These are phyloP conservation scores for Epinephelus awoara DNA, from an alignment of 2,797 vertebrate genomes.

Conservation along the genomic window DNA sequence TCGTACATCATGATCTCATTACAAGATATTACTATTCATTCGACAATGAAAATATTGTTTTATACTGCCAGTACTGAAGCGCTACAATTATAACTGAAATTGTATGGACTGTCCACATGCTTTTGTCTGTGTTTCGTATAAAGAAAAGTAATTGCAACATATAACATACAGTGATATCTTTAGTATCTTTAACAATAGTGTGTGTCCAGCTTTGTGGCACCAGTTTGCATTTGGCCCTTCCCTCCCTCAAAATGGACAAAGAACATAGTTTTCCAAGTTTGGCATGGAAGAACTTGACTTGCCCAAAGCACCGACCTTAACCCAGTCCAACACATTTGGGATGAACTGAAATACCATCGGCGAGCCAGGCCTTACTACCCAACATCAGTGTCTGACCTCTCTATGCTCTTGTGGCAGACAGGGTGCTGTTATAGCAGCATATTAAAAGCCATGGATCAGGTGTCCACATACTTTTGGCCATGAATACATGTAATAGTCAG, in stretches of 20 bases:
- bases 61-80: not conserved
- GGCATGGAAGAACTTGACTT: constrained; percentile 15
- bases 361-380: not conserved
- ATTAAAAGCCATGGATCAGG: not conserved
- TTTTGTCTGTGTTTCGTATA: not conserved
- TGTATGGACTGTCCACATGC: not conserved
- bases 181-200: no score
- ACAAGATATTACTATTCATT: not conserved
- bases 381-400: not conserved
- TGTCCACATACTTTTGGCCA: not conserved
- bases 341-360: constrained; percentile 1
- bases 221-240: not conserved
- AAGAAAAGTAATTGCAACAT: not conserved
- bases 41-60: not conserved
- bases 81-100: not conserved
- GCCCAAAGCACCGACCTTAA: not conserved
- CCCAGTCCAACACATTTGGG: constrained; percentile 1
- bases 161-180: not conserved
- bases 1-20: not conserved
- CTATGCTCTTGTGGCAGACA: not conserved
- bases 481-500: not conserved
- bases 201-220: not conserved
- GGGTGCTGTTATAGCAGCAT: not conserved
- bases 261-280: not conserved
- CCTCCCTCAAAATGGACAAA: not conserved